Evolutionary conservation across 2,888 invertebrate genomes (phyloP), one percentile per base, ranked within the genome.

Genomic region (Troides aeacus): DNA sequence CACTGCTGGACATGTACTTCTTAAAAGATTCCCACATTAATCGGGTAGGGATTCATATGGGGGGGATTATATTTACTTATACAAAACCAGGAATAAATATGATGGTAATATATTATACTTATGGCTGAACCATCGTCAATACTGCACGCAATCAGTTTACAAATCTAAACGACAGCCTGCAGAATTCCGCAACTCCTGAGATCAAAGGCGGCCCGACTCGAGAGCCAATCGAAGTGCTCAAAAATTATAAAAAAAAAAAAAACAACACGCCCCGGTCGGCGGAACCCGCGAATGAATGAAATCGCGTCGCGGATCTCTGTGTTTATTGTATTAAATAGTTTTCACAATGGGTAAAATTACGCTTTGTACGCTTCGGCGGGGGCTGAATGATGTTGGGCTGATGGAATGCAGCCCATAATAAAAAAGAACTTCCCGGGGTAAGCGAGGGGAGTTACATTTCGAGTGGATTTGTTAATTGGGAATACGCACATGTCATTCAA

Each of bases 281-380:
- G 73, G 77, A 85, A 77, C 77, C 82, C 84, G 79, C 84, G 87
- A 84, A 78, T 85, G 85, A 84, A 81, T 79, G 80, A 84, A 89
- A 91, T 91, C 89, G 82, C 80, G 76, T 75, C 80, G 87, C 91
- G 87, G 90, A 91, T 91, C 91, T 90, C 81, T 86, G 80, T 80
- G 81, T 87, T 84, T 85, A 85, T 86, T 88, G 84, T 88, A 82
- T 85, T 85, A 85, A 85, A 85, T 84, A 81, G 75, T 83, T 84
- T 83, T 74, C 82, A 87, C 85, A 87, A 87, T 84, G 81, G 39
- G 79, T 79, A 76, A 77, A 79, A 83, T 81, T 73, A 79, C 76
- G 77, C 79, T 85, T 84, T 84, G 83, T 83, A 79, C 81, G 76
- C 74, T 78, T 79, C 84, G 21, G 88, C 85, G 88, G 88, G 89